Base-by-base conservation (phyloP, 2,797 vertebrate species). In the Martes flavigula region DNA sequence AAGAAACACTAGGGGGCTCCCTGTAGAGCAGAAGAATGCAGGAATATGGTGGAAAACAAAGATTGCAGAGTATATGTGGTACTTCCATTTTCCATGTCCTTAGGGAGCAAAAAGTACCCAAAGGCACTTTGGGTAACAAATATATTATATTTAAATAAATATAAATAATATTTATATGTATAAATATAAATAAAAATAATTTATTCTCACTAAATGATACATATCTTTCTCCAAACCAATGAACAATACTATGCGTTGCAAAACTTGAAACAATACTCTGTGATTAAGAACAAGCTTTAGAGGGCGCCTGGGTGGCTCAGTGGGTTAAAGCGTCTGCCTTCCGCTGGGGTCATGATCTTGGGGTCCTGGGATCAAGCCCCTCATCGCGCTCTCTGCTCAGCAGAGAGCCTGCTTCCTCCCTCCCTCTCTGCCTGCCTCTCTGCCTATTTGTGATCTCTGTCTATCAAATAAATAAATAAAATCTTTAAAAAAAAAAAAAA, bases 241-340 rank as follows among this genome's bases (percentile, higher is more conserved):
- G 21, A 96, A 35, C 20, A 89, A 70, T 40, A 46, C 43, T 87
- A 18, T 77, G 60, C 51, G 43, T 73, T 94, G 25, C 21, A 95
- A 70, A 86, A 77, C 73, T 73, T 93, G 60, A 83, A 38, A 84
- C 17, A 70, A 35, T 70, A 64, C 11, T 58, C 64, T 64, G 18
- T 88, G 14, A 83, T 91, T 96, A 90, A 87, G 87, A 83, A 56
- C 20, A 56, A 93, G 27, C 14, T 91, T 84, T 94, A 79, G 38
- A 51, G 40, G 40, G 40, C 5, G 5, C 40, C 5, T 40, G 40
- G 40, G 40, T 40, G 40, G 40, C 40, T 40, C 40, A 40, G 40
- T 40, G 40, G 40, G 40, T 40, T 40, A 40, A 40, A 40, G 40
- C 40, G 5, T 40, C 40, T 40, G 40, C 40, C 40, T 40, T 40